Percentiles rank a stretch among this genome's conserved stretches.
phyloP scores from a whole-genome alignment of 2,113 vertebrate genomes.

The Toxotes jaculatrix region DNA sequence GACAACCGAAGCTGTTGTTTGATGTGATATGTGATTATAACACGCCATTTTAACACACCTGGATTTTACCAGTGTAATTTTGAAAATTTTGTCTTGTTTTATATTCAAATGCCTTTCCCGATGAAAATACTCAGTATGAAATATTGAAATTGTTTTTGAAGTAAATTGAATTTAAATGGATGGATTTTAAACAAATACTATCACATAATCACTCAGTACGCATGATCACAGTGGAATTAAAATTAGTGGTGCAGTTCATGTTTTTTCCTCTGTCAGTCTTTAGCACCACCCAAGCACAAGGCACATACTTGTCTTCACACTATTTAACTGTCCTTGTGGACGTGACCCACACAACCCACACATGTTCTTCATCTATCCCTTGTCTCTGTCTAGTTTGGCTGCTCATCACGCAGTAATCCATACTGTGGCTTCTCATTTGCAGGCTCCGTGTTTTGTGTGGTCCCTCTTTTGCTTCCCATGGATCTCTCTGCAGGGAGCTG shows the following conservation, averaged over 20 bases:
- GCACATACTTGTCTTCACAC: background rate
- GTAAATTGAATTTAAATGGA: background rate
- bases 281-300: background rate
- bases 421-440: slow-evolving; percentile 69
- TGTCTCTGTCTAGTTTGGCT: slow-evolving; percentile 49
- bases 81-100: background rate
- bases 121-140: background rate
- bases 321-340: slow-evolving; percentile 28
- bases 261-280: background rate
- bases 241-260: background rate
- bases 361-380: slow-evolving; percentile 52
- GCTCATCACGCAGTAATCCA: slow-evolving; percentile 56
- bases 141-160: background rate
- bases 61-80: background rate
- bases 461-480: slow-evolving; percentile 66
- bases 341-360: slow-evolving; percentile 47
- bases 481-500: slow-evolving; percentile 69
- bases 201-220: background rate
- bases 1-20: background rate
- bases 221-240: background rate
- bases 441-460: slow-evolving; percentile 67
- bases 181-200: background rate
- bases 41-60: background rate
- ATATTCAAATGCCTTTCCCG: background rate
- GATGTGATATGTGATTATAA: background rate